Percentiles rank a stretch among this genome's conserved stretches.
phyloP scores from a whole-genome alignment of 2,888 invertebrate species.

The Sycophila texana region DNA sequence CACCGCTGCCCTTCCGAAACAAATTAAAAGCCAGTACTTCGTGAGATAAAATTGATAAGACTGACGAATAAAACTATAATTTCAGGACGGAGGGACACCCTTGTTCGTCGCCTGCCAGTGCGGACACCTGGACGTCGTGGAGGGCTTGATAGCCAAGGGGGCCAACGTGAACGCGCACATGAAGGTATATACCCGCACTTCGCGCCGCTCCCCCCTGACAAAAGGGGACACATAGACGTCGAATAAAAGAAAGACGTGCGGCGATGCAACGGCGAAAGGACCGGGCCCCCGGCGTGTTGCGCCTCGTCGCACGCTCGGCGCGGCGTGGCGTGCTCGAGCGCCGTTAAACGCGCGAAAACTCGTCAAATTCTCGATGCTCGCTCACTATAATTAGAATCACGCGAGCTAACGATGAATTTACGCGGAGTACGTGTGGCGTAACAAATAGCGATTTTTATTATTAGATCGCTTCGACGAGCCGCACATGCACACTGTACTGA shows the following conservation, averaged over 20 bases:
- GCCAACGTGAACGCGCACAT: constrained; percentile 88
- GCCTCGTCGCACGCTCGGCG: not conserved
- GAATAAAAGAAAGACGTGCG: not conserved
- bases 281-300: too few species aligned
- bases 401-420: constrained; percentile 15
- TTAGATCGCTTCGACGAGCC: not conserved
- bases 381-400: constrained; percentile 43
- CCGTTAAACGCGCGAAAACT: constrained; percentile 41
- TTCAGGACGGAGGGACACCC: constrained; percentile 95
- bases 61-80: not conserved
- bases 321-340: constrained; percentile 45
- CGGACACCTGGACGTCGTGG: constrained; percentile 91
- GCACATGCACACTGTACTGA: not conserved
- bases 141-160: constrained; percentile 88
- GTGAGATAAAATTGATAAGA: not conserved
- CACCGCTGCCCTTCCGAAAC: not conserved
- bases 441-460: not conserved
- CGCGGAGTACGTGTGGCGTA: not conserved
- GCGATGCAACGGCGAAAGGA: not conserved
- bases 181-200: constrained; percentile 79
- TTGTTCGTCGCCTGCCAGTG: constrained; percentile 94
- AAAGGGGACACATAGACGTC: not conserved
- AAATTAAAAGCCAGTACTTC: not conserved
- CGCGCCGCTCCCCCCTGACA: not conserved
- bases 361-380: constrained; percentile 34